Evolutionary conservation across 2,113 vertebrate genomes (phyloP).

Genomic region (Diphyllodes magnificus): DNA sequence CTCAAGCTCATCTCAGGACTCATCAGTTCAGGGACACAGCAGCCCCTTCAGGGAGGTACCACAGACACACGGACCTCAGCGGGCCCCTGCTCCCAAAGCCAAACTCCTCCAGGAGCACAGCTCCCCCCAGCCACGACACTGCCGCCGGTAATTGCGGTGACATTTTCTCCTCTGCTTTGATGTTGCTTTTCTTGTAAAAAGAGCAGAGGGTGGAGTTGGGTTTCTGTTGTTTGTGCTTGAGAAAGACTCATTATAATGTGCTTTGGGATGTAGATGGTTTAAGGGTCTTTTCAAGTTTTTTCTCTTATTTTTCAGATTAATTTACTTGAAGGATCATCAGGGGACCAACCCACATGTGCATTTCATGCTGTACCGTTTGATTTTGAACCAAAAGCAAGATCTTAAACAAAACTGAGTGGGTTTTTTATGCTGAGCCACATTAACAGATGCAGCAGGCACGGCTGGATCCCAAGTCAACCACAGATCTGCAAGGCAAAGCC

Average conservation of each 20-base stretch:
- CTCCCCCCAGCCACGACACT: not conserved
- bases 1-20: not conserved
- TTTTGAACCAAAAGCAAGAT: not conserved
- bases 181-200: not conserved
- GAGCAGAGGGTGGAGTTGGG: not conserved
- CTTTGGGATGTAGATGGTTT: not conserved
- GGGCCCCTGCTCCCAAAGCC: not conserved
- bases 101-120: not conserved
- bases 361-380: not conserved
- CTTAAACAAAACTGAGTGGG: not conserved
- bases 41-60: accelerated
- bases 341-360: not conserved
- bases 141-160: accelerated
- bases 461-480: not conserved
- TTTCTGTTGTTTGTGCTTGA: not conserved
- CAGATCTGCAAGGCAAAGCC: not conserved
- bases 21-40: accelerated
- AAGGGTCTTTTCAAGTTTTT: not conserved
- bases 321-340: slow-evolving; percentile 21
- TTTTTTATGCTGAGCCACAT: not conserved
- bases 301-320: slow-evolving; percentile 25
- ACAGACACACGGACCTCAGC: accelerated
- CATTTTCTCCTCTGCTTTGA: not conserved
- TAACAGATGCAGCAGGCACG: not conserved
- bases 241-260: slow-evolving; percentile 2